phyloP scores from a whole-genome alignment of 2,113 vertebrate genomes.

The Pituophis catenifer region DNA sequence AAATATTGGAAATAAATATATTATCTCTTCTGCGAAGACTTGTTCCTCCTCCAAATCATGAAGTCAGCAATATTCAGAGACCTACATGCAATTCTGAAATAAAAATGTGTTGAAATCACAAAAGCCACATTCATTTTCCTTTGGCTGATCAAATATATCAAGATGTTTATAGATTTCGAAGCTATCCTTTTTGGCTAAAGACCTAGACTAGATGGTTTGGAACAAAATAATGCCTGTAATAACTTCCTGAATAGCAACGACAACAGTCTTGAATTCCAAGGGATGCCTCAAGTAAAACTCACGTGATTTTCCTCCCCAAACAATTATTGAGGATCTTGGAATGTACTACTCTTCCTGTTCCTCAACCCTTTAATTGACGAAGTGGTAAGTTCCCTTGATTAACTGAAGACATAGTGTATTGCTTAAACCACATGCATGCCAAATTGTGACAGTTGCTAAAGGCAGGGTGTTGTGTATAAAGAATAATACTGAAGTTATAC shows the following conservation, averaged over 20 bases:
- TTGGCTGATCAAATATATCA: neutral
- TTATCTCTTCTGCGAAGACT: neutral
- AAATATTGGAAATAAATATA: neutral
- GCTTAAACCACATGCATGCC: neutral
- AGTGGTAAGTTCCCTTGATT: neutral
- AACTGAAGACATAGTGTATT: neutral
- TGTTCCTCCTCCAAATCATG: neutral
- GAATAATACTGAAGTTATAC: neutral
- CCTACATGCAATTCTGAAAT: neutral
- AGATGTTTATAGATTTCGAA: neutral
- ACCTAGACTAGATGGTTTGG: neutral
- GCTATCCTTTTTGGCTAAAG: neutral
- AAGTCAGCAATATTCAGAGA: neutral
- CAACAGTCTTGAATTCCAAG: neutral
- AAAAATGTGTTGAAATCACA: neutral
- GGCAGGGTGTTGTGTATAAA: neutral
- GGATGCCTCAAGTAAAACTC: neutral
- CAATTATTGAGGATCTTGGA: neutral
- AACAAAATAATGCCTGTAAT: neutral
- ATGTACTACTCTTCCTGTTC: neutral
- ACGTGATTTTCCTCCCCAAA: neutral
- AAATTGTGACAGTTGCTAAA: neutral
- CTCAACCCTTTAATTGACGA: neutral
- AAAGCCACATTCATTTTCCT: neutral
- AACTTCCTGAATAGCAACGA: neutral